These are phyloP conservation scores for Acromyrmex heyeri DNA, from an alignment of 1,140 invertebrate genomes.

Conservation along the genomic window DNA sequence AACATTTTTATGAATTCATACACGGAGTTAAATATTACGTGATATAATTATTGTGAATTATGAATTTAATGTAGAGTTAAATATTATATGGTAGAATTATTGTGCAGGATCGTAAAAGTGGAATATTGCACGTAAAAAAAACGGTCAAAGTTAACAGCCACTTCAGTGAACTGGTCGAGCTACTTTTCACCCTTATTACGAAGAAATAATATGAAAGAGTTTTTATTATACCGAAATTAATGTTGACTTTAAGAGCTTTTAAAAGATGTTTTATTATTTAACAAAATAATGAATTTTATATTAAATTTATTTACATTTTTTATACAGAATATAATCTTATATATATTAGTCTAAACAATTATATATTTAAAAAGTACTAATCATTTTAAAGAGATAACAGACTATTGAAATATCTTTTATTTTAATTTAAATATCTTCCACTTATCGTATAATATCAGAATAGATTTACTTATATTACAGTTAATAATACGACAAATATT, in stretches of 20 bases:
- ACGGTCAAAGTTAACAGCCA: slow-evolving; percentile 28
- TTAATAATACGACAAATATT: slow-evolving; percentile 19
- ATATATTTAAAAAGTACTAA: not conserved
- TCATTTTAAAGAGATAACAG: not conserved
- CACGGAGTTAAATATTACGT: not conserved
- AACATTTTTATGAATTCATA: slow-evolving; percentile 24
- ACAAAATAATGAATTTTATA: not conserved
- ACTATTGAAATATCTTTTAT: not conserved
- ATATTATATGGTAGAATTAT: slow-evolving; percentile 24
- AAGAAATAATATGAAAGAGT: slow-evolving; percentile 26
- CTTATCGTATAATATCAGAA: not conserved
- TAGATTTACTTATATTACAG: not conserved
- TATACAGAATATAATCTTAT: not conserved
- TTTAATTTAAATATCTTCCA: not conserved
- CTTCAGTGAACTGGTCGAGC: not conserved
- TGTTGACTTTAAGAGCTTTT: not conserved
- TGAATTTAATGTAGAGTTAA: not conserved
- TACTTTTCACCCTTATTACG: not conserved
- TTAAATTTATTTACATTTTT: not conserved
- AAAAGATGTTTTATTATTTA: not conserved
- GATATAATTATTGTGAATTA: slow-evolving; percentile 24
- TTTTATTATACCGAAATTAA: slow-evolving; percentile 25
- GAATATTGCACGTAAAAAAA: slow-evolving; percentile 25
- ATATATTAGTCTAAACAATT: not conserved
- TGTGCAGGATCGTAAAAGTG: slow-evolving; percentile 1